These are phyloP conservation scores for Poecilia latipinna DNA, from an alignment of 2,113 vertebrate genomes.

Conservation along the genomic window DNA sequence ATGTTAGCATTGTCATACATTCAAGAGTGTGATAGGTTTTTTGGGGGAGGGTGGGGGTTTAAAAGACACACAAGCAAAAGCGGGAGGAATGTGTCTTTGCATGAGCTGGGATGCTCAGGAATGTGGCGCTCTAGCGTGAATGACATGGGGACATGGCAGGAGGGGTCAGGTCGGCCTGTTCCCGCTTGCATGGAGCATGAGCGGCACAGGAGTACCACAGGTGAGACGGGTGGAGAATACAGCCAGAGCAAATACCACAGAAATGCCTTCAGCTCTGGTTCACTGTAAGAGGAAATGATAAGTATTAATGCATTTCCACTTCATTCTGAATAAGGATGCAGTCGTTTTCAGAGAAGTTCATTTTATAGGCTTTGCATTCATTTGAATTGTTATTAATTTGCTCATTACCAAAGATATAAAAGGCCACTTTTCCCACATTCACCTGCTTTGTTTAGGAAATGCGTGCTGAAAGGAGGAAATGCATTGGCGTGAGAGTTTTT, in stretches of 20 bases:
- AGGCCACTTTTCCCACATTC: constrained; percentile 18
- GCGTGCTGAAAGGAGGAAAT: constrained; percentile 7
- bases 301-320: not conserved
- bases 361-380: constrained; percentile 49
- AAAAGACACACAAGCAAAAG: constrained; percentile 25
- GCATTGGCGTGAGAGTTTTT: constrained; percentile 57
- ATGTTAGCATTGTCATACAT: constrained; percentile 19
- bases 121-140: constrained; percentile 56
- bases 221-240: constrained; percentile 20
- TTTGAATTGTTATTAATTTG: constrained; percentile 62
- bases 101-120: constrained; percentile 43
- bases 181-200: constrained; percentile 42
- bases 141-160: constrained; percentile 48
- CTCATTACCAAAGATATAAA: constrained; percentile 45
- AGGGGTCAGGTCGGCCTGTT: constrained; percentile 61
- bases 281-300: not conserved
- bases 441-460: constrained; percentile 19
- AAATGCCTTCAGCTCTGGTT: not conserved
- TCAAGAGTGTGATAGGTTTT: constrained; percentile 5
- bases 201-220: constrained; percentile 35
- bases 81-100: constrained; percentile 58
- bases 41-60: not conserved
- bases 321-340: not conserved
- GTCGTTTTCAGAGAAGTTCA: constrained; percentile 3
- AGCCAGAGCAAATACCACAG: not conserved